Conservation (phyloP, 2,113 vertebrate genomes). For the Felis chaus region DNA sequence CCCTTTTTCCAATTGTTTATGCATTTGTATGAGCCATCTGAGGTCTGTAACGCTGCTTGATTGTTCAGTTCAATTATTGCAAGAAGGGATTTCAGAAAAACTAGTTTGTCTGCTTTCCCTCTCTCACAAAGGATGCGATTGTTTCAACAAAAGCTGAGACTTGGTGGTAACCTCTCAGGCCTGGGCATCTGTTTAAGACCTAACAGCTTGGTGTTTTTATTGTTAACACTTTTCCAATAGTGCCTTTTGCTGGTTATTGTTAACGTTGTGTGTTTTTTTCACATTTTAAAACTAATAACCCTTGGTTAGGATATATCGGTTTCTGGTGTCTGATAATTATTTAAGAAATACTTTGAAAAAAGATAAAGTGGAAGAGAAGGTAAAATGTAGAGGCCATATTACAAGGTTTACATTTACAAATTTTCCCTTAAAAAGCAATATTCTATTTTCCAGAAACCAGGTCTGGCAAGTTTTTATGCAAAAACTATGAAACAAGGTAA, state of each 20-base stretch:
- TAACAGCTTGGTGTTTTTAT: background rate
- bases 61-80: background rate
- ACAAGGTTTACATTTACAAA: background rate
- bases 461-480: background rate
- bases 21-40: background rate
- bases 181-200: no score
- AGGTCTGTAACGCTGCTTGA: background rate
- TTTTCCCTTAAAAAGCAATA: background rate
- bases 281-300: background rate
- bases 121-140: background rate
- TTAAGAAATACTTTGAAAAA: slow-evolving; percentile 20
- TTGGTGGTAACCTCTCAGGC: background rate
- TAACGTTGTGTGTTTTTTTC: background rate
- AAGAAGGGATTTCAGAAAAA: background rate
- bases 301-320: background rate
- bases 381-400: background rate
- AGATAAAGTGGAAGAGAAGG: background rate
- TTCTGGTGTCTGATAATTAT: background rate
- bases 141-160: background rate
- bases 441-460: background rate
- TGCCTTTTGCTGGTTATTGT: background rate
- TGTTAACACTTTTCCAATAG: background rate
- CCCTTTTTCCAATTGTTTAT: background rate
- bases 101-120: background rate
- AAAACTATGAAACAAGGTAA: background rate